Evolutionary conservation across 2,797 vertebrate genomes (phyloP).

Genomic region (Silurus lanzhouensis): DNA sequence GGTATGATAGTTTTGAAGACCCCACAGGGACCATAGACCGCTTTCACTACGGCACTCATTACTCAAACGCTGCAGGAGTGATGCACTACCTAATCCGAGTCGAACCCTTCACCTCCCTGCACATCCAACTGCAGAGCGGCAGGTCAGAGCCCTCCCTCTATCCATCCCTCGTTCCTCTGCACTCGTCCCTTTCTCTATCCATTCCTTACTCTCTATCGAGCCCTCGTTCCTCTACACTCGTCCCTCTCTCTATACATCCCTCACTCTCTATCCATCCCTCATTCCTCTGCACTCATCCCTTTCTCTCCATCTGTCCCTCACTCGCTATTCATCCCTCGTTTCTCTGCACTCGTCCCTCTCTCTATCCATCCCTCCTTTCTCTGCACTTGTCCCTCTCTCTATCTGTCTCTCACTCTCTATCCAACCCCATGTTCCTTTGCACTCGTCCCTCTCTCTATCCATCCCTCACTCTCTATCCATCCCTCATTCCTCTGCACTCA

Average conservation of each 20-base stretch:
- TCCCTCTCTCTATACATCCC: no score
- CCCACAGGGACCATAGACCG: conserved; percentile 91
- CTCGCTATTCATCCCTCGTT: not conserved
- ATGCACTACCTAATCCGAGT: conserved; percentile 96
- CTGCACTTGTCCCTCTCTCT: no score
- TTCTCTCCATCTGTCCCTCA: no score
- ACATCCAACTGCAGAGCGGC: conserved; percentile 96
- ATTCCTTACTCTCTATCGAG: not conserved
- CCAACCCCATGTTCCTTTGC: not conserved
- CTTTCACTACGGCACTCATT: conserved; percentile 97
- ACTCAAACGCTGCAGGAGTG: conserved; percentile 94
- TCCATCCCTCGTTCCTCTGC: no score
- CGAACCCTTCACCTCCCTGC: conserved; percentile 93
- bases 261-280: no score
- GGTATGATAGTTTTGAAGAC: conserved; percentile 96
- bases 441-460: no score
- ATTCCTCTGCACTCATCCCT: no score
- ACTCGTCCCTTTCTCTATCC: no score
- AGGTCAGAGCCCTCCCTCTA: conserved; percentile 70
- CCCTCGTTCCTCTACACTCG: not conserved
- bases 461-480: not conserved
- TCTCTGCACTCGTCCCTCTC: not conserved
- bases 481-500: not conserved
- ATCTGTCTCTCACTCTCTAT: not conserved
- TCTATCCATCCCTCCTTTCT: no score